Base-by-base conservation (phyloP, 2,888 invertebrate genomes). In the Heliconius ismenius region DNA sequence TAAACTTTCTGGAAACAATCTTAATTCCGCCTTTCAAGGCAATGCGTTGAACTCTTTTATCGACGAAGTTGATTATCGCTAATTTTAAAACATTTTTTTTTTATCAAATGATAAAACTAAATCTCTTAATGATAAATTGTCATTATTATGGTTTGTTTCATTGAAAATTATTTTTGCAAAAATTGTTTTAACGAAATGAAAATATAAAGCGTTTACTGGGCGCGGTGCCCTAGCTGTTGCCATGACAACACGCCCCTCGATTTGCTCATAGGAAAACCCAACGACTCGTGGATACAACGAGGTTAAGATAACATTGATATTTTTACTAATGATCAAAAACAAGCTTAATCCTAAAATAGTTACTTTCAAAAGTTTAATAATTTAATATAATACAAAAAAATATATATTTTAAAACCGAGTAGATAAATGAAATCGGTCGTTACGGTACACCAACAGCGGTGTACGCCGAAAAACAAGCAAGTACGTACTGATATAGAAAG, bases 401-500 rank as follows among this genome's bases (percentile, higher is more conserved):
- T 39, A 11, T 32, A 39, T 36, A 49, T 69, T 69, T 49, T 15
- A 26, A 36, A 60, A 60, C 58, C 15, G 24, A 24, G 1, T 18
- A 4, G 32, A 72, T 72, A 73, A 73, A 73, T 36, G 11, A 39
- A 62, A 73, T 73, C 72, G 60, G 24, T 60, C 68, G 68, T 62
- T 76, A 73, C 73, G 65, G 75, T 74, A 76, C 65, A 76, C 0
- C 58, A 58, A n/a, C n/a, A 58, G 58, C 58, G 18, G 54, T 67
- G 76, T 78, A 79, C 74, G 65, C 74, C 76, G 82, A 84, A 84
- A 84, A 83, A 82, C 83, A 85, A 84, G 78, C 80, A 79, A 81
- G 80, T 81, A 85, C 85, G 86, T 83, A 86, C 87, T 85, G 86
- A 85, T 90, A 90, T 93, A 93, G 93, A 94, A 94, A 93, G 93